These are phyloP conservation scores for Molothrus ater DNA, from an alignment of 2,797 vertebrate genomes.

Conservation along the genomic window DNA sequence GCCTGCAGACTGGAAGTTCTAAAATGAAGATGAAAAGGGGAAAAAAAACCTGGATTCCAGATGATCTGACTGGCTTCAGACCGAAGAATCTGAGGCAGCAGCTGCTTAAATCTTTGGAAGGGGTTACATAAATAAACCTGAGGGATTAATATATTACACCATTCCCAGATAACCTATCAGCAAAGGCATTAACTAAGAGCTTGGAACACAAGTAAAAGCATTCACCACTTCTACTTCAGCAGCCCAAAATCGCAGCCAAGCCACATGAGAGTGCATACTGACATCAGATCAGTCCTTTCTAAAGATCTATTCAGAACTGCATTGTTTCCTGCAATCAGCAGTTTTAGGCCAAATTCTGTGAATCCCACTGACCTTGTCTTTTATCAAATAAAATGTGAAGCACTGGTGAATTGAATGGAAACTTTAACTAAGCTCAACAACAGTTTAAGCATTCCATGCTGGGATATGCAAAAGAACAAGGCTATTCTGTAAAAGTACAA, in stretches of 20 bases:
- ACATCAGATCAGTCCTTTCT: constrained; percentile 2
- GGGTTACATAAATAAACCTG: constrained; percentile 13
- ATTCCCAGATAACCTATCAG: constrained; percentile 17
- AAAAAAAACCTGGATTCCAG: not conserved
- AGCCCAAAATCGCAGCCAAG: not conserved
- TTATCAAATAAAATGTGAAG: constrained; percentile 33
- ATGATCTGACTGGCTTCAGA: not conserved
- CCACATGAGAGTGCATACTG: not conserved
- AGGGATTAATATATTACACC: not conserved
- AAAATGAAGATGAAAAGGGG: not conserved
- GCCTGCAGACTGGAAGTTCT: not conserved
- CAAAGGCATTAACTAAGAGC: not conserved
- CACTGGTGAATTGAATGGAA: not conserved
- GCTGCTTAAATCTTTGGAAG: not conserved
- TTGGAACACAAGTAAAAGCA: not conserved
- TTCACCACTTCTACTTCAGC: not conserved
- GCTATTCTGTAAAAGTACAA: constrained; percentile 17
- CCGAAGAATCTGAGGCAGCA: not conserved
- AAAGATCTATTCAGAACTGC: not conserved
- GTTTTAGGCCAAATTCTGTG: not conserved
- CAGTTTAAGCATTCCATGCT: not conserved
- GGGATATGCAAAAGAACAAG: constrained; percentile 21
- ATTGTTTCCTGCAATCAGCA: constrained; percentile 24
- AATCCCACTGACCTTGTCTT: not conserved
- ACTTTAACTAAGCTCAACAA: constrained; percentile 11